A percentile compares a stretch with the other conserved stretches of the same genome.
Conservation (phyloP, 2,113 vertebrate genomes). For the Malurus alboscapulatus region DNA sequence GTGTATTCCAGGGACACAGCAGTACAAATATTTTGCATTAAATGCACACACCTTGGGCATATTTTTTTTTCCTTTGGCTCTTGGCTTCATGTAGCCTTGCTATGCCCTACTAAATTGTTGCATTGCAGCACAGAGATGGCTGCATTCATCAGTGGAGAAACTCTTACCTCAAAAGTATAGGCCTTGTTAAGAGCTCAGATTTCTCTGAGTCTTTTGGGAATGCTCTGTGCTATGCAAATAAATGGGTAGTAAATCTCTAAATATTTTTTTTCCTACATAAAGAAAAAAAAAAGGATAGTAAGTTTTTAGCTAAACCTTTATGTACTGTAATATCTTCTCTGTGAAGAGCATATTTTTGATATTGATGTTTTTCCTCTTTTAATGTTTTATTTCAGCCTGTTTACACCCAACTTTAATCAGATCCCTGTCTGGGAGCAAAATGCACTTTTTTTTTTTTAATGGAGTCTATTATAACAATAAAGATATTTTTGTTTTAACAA, state of each 20-base stretch:
- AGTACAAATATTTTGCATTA: conserved; percentile 39
- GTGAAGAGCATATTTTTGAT: neutral
- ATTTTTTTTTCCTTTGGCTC: neutral
- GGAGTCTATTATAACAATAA: neutral
- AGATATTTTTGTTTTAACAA: neutral
- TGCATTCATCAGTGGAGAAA: neutral
- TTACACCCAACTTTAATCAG: neutral
- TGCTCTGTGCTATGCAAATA: neutral
- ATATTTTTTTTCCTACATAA: neutral
- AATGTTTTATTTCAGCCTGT: neutral
- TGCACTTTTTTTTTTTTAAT: neutral
- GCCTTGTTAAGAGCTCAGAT: neutral
- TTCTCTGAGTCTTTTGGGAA: neutral
- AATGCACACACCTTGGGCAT: neutral
- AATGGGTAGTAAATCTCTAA: neutral
- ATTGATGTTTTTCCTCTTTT: neutral
- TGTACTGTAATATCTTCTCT: neutral
- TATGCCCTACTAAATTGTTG: neutral
- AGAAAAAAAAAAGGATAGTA: neutral
- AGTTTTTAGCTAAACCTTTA: neutral
- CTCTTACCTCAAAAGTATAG: neutral
- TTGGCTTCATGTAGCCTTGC: neutral
- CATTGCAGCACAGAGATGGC: neutral
- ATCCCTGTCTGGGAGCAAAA: neutral
- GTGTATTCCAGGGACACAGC: neutral